Percentiles rank a stretch among this genome's conserved stretches.
phyloP scores from a whole-genome alignment of 2,797 vertebrate genomes.

The Urocyon cinereoargenteus region DNA sequence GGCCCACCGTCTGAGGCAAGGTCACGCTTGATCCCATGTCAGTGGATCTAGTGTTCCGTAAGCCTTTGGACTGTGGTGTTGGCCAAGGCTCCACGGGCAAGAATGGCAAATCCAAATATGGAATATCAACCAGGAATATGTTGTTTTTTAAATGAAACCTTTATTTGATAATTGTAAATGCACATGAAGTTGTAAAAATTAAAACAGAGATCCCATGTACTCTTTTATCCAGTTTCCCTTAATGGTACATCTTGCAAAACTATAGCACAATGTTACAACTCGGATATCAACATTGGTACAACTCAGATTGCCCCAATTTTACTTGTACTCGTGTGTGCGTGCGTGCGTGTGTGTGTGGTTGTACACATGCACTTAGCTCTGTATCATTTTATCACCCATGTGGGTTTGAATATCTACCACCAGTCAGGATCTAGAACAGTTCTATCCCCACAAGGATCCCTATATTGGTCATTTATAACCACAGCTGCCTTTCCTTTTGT shows the following conservation, averaged over 20 bases:
- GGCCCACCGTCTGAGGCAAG: not conserved
- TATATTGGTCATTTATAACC: not conserved
- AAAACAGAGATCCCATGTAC: not conserved
- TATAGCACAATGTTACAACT: not conserved
- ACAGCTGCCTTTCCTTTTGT: not conserved
- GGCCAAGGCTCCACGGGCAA: not conserved
- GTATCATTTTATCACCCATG: not conserved
- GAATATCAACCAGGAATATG: not conserved
- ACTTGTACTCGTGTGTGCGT: not conserved
- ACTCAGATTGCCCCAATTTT: not conserved
- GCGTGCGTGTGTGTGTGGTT: not conserved
- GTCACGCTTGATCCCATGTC: not conserved
- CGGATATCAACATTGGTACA: not conserved
- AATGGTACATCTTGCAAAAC: not conserved
- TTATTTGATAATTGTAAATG: slow-evolving; percentile 21
- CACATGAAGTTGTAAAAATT: not conserved
- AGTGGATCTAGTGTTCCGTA: not conserved
- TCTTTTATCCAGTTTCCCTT: not conserved
- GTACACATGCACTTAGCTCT: not conserved
- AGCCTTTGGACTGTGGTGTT: not conserved
- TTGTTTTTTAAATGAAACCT: slow-evolving; percentile 38
- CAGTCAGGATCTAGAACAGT: not conserved
- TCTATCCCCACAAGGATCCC: not conserved
- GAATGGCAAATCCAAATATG: not conserved
- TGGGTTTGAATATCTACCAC: not conserved